Evolutionary conservation across 2,797 vertebrate species (phyloP).

Genomic region (Pristis pectinata): DNA sequence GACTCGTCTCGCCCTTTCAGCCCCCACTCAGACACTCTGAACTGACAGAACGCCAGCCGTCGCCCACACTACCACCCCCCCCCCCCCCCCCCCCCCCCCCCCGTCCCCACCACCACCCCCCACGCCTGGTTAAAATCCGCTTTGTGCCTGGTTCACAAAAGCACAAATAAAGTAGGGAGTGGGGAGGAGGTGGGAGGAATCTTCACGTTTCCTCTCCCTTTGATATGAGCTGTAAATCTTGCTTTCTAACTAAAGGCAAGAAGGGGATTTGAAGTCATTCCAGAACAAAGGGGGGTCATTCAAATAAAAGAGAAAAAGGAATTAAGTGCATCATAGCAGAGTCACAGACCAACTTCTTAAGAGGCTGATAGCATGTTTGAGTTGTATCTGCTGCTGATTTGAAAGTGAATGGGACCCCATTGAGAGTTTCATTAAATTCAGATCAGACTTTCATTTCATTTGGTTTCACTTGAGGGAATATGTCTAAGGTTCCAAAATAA

Average conservation of each 20-base stretch:
- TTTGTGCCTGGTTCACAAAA: neutral
- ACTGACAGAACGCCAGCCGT: neutral
- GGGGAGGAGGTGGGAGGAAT: neutral
- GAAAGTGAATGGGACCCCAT: constrained; percentile 33
- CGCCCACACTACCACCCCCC: neutral
- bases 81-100: neutral
- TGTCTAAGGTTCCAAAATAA: constrained; percentile 15
- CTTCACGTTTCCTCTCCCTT: constrained; percentile 10
- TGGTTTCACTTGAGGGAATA: constrained; percentile 29
- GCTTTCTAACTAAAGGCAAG: neutral
- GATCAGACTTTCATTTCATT: constrained; percentile 30
- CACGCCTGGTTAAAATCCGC: too few relatives aligned
- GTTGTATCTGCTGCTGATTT: neutral
- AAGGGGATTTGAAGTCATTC: constrained; percentile 17
- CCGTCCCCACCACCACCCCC: too few relatives aligned
- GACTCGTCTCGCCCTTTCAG: neutral
- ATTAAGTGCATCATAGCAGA: neutral
- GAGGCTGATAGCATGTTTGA: neutral
- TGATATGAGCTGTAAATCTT: constrained; percentile 4
- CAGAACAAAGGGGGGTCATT: constrained; percentile 16
- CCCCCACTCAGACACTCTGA: neutral
- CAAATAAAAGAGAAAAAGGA: constrained; percentile 11
- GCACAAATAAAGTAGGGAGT: neutral
- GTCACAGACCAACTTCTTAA: neutral
- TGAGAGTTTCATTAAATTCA: constrained; percentile 34